Evolutionary conservation across 1,140 invertebrate genomes (phyloP), one percentile per base, ranked within the genome.

Genomic region (Brachionus calyciflorus): DNA sequence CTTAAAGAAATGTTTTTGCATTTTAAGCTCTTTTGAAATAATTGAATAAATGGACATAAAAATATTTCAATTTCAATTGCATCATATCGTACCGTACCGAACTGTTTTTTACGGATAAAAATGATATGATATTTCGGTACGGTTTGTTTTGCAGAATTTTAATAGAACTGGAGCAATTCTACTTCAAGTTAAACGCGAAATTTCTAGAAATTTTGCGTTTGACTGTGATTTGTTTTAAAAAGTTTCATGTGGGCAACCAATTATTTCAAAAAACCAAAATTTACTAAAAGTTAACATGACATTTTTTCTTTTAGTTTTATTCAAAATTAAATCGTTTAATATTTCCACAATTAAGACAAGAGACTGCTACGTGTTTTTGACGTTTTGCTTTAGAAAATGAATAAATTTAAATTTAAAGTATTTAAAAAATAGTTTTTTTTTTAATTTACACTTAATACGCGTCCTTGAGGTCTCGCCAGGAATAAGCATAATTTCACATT

Each of bases 401-500:
- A 57, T 0, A 7, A 57, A 30, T 30, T 5, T 5, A 28, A n/a
- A 28, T 57, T 57, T 30, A 28, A 14, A 30, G 14, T 57, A 28
- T n/a, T 30, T n/a, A 28, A n/a, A n/a, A n/a, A n/a, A n/a, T n/a
- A n/a, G n/a, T n/a, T n/a, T n/a, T n/a, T 57, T 28, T n/a, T 4
- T n/a, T n/a, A 37, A 37, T 30, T 46, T 65, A 65, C 60, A 44
- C 44, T 46, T 65, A 24, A 65, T 41, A 24, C 60, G 41, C 9
- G 44, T 24, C 24, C 40, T 41, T 44, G 37, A 65, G 10, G 60
- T 65, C 44, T 65, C 24, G 9, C 69, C 69, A 7, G 69, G 69
- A 14, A 51, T 33, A 9, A 73, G 51, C 28, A 51, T 51, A 1
- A 73, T 51, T 17, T 55, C 33, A 33, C 69, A 73, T 73, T 55